phyloP scores from a whole-genome alignment of 2,797 vertebrate species.

The Varecia variegata region DNA sequence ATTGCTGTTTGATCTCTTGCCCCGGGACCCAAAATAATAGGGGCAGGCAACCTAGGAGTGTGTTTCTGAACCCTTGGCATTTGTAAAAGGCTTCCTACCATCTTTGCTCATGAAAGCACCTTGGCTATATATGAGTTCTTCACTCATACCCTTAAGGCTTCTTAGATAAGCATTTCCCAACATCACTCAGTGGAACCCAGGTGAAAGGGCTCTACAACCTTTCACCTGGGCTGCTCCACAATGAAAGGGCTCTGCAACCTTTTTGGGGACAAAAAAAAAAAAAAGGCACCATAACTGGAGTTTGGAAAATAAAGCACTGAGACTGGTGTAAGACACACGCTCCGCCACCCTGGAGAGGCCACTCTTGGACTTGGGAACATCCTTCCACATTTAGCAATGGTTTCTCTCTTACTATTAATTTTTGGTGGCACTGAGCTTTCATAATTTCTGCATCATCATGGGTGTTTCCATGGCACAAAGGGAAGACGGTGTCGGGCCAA shows the following conservation, averaged over 20 bases:
- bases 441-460: not conserved
- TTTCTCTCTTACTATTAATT: no score
- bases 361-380: not conserved
- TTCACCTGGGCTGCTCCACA: not conserved
- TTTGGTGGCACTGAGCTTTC: not conserved
- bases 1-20: not conserved
- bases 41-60: not conserved
- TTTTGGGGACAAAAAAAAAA: not conserved
- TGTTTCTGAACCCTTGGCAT: not conserved
- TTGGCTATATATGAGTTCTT: no score
- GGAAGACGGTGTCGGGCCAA: not conserved
- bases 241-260: not conserved
- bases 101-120: not conserved
- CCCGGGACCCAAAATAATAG: no score
- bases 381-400: not conserved
- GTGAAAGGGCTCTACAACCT: not conserved
- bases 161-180: not conserved
- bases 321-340: not conserved
- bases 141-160: not conserved
- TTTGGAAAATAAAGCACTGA: not conserved
- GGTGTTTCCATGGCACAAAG: not conserved
- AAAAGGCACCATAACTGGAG: no score
- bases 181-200: not conserved
- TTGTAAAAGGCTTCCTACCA: not conserved
- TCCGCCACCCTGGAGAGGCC: no score